Percentiles rank a stretch among this genome's conserved stretches.
Conservation (phyloP, 2,797 vertebrate species). For the Sciurus vulgaris region DNA sequence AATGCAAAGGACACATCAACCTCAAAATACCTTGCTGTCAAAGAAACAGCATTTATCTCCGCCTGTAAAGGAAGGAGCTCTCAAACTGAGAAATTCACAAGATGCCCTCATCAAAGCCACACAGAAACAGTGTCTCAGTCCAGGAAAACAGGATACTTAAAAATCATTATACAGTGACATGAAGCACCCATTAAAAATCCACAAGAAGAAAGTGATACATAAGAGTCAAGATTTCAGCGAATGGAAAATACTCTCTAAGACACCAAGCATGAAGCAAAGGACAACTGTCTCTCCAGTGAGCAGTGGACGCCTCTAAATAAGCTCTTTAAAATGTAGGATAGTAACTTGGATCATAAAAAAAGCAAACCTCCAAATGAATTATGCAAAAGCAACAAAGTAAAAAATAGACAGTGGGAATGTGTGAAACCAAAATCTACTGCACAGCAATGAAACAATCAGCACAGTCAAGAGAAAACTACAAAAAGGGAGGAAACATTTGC, state of each 20-base stretch:
- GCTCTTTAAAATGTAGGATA: not conserved
- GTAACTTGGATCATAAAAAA: not conserved
- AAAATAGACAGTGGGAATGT: not conserved
- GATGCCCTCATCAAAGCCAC: not conserved
- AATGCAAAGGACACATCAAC: not conserved
- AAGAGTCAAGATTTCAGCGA: not conserved
- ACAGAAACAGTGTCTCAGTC: not conserved
- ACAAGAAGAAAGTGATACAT: not conserved
- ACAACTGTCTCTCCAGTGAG: not conserved
- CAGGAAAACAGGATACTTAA: not conserved
- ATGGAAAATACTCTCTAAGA: slow-evolving; percentile 2
- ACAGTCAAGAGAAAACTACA: not conserved
- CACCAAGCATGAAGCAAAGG: not conserved
- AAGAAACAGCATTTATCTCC: not conserved
- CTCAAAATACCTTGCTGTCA: not conserved
- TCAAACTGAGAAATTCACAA: not conserved
- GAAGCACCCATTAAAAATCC: not conserved
- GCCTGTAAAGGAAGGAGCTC: not conserved
- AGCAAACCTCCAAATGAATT: not conserved
- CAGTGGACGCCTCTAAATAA: not conserved
- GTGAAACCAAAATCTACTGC: not conserved
- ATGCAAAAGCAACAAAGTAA: not conserved
- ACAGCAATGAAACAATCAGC: not conserved
- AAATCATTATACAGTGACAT: not conserved
- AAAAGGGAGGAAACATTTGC: not conserved